Percentiles rank a stretch among this genome's conserved stretches.
Conservation (phyloP, 2,888 invertebrate species). For the Melanargia galathea region DNA sequence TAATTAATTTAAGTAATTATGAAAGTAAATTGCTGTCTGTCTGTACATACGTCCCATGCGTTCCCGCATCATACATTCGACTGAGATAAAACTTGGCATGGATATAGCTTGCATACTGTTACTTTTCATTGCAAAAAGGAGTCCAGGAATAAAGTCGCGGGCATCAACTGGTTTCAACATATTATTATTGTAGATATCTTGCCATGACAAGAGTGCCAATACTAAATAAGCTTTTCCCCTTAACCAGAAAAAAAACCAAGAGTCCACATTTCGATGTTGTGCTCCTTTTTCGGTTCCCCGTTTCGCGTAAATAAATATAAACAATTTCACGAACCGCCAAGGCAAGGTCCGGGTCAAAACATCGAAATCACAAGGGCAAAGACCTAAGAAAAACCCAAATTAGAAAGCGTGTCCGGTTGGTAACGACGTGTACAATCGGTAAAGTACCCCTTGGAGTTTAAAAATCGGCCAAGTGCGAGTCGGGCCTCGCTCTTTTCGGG, state of each 20-base stretch:
- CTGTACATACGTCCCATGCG: too few relatives aligned
- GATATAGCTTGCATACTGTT: too few relatives aligned
- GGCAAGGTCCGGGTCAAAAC: slow-evolving; percentile 22
- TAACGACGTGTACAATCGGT: neutral
- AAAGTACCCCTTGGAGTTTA: neutral
- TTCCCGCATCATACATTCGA: too few relatives aligned
- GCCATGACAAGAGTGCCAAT: neutral
- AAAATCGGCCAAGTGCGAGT: neutral
- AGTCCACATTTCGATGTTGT: neutral
- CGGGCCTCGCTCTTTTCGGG: too few relatives aligned
- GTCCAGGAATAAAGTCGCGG: too few relatives aligned
- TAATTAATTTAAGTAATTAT: too few relatives aligned
- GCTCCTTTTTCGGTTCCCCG: slow-evolving; percentile 6
- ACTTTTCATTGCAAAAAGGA: too few relatives aligned
- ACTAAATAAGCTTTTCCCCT: neutral
- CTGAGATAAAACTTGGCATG: too few relatives aligned
- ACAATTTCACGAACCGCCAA: slow-evolving; percentile 5
- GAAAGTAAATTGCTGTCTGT: too few relatives aligned
- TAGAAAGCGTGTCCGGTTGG: slow-evolving; percentile 2
- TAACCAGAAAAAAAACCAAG: neutral
- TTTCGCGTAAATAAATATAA: slow-evolving; percentile 12
- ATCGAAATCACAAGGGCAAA: slow-evolving; percentile 23
- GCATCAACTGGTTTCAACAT: too few relatives aligned
- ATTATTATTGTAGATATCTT: neutral
- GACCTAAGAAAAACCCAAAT: slow-evolving; percentile 13